A percentile compares a stretch with the other conserved stretches of the same genome.
Conservation (phyloP, 2,797 vertebrate species). For the Neosalanx taihuensis region DNA sequence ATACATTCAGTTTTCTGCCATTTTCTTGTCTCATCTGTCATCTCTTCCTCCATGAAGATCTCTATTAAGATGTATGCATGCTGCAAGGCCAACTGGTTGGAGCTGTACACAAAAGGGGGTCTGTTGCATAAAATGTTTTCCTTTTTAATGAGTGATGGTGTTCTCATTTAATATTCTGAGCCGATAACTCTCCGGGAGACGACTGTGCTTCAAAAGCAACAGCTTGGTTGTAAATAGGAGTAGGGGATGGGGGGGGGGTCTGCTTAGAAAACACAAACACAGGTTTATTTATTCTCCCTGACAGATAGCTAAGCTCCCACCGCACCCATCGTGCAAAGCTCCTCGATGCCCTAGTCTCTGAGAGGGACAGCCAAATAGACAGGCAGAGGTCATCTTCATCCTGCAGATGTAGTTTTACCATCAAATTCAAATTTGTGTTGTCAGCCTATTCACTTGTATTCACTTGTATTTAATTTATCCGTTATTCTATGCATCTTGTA, state of each 20-base stretch:
- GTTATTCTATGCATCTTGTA: no score
- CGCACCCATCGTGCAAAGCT: slow-evolving; percentile 59
- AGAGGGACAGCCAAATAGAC: slow-evolving; percentile 25
- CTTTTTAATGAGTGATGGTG: slow-evolving; percentile 73
- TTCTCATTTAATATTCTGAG: slow-evolving; percentile 72
- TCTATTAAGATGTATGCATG: slow-evolving; percentile 1
- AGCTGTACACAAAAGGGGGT: slow-evolving; percentile 63
- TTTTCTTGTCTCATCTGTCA: background rate
- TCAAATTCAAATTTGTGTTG: background rate
- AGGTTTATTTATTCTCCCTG: slow-evolving; percentile 70
- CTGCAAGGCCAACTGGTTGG: slow-evolving; percentile 41
- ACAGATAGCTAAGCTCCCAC: slow-evolving; percentile 60
- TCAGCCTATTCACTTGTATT: background rate
- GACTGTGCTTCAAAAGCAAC: slow-evolving; percentile 68
- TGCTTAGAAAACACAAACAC: slow-evolving; percentile 66
- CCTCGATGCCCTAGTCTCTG: slow-evolving; percentile 57
- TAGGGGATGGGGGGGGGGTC: slow-evolving; percentile 23
- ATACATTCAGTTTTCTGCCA: slow-evolving; percentile 1
- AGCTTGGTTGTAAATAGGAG: slow-evolving; percentile 59
- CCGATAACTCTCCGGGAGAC: slow-evolving; percentile 62
- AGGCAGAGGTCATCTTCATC: background rate
- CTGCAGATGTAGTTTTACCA: background rate
- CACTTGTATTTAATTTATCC: no score
- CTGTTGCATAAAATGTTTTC: slow-evolving; percentile 70
- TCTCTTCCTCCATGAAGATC: slow-evolving; percentile 46